Evolutionary conservation across 2,797 vertebrate genomes (phyloP).

Genomic region (Lepus oiostolus): DNA sequence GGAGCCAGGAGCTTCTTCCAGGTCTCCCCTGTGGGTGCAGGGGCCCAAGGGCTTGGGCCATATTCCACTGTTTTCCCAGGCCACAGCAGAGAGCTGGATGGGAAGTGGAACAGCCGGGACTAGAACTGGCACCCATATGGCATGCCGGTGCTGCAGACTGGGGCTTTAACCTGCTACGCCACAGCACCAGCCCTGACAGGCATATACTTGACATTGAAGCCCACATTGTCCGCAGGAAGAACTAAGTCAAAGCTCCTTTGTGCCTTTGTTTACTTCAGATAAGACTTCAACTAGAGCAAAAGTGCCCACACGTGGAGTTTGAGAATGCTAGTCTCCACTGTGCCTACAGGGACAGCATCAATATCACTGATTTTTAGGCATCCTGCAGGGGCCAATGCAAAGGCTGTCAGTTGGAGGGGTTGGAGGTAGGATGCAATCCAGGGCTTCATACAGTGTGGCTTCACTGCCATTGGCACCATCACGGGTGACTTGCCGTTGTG

Average conservation of each 20-base stretch:
- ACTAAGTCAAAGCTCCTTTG: background rate
- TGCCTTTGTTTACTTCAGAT: background rate
- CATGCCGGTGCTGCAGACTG: too few relatives aligned
- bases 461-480: background rate
- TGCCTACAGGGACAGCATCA: background rate
- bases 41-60: too few relatives aligned
- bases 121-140: too few relatives aligned
- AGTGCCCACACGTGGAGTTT: background rate
- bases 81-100: too few relatives aligned
- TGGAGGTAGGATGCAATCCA: background rate
- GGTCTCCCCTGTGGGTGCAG: too few relatives aligned
- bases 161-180: too few relatives aligned
- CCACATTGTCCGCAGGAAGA: background rate
- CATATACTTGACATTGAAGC: too few relatives aligned
- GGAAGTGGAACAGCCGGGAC: too few relatives aligned
- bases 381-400: background rate
- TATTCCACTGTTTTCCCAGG: too few relatives aligned
- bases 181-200: too few relatives aligned
- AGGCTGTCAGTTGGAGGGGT: background rate
- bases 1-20: too few relatives aligned
- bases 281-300: background rate
- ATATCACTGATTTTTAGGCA: background rate
- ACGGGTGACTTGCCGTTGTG: background rate
- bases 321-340: background rate
- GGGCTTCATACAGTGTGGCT: background rate